These are phyloP conservation scores for Limnothrissa miodon DNA, from an alignment of 2,113 vertebrate genomes.

Conservation along the genomic window DNA sequence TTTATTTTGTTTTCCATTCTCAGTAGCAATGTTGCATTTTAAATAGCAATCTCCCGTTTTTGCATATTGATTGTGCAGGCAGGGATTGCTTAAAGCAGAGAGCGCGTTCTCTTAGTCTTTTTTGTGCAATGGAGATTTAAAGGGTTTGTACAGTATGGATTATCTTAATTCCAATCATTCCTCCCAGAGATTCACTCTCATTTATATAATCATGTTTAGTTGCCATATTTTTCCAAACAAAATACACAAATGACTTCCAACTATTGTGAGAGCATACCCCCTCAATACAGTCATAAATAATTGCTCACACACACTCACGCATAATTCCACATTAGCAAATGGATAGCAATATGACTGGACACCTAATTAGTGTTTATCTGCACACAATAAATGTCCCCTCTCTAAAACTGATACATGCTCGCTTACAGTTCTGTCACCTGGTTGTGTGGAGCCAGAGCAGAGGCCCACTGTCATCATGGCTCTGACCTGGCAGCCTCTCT, in stretches of 20 bases:
- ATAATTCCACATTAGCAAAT: background rate
- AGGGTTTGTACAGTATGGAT: slow-evolving; percentile 41
- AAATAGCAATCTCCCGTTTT: background rate
- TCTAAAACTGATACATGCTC: background rate
- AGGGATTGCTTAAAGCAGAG: slow-evolving; percentile 11
- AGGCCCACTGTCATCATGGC: background rate
- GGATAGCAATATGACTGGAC: background rate
- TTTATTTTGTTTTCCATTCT: background rate
- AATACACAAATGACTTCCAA: background rate
- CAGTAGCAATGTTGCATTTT: background rate
- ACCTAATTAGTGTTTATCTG: background rate
- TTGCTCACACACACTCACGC: background rate
- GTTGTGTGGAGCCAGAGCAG: background rate
- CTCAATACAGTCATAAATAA: background rate
- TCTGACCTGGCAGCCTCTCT: background rate
- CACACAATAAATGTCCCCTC: background rate
- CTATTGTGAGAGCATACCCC: background rate
- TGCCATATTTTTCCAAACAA: background rate
- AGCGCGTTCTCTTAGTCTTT: slow-evolving; percentile 11
- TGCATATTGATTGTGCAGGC: slow-evolving; percentile 32
- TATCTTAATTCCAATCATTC: slow-evolving; percentile 39
- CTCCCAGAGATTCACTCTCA: slow-evolving; percentile 47
- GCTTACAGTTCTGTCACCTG: too few relatives aligned
- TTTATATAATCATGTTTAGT: slow-evolving; percentile 53
- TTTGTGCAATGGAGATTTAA: slow-evolving; percentile 12